These are phyloP conservation scores for Zaprionus vittiger DNA, from an alignment of 1,140 invertebrate genomes.

Conservation along the genomic window DNA sequence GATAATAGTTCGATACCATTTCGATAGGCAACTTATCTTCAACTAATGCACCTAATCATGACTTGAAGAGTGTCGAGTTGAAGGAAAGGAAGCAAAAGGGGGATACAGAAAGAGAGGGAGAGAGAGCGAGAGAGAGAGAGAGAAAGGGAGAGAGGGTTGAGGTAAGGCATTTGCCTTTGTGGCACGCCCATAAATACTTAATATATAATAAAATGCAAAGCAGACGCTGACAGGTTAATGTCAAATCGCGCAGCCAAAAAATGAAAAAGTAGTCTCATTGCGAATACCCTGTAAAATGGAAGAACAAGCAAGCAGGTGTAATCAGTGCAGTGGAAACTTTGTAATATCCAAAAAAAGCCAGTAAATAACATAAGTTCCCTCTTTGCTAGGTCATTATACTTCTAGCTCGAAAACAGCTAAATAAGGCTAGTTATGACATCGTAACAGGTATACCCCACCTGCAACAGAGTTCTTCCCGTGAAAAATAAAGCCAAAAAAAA, in stretches of 20 bases:
- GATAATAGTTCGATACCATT: not conserved
- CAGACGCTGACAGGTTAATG: conserved; percentile 73
- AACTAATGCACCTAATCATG: not conserved
- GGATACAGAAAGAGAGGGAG: not conserved
- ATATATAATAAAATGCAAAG: conserved; percentile 60
- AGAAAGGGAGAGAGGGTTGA: not conserved
- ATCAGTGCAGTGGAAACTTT: not conserved
- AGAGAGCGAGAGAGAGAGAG: not conserved
- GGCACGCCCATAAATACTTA: conserved; percentile 56
- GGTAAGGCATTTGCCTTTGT: not conserved
- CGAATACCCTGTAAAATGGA: conserved; percentile 1
- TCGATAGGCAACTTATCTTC: not conserved
- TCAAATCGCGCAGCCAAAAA: conserved; percentile 72
- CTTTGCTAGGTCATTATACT: not conserved
- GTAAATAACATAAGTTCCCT: no score
- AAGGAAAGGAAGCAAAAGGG: not conserved
- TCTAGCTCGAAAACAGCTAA: not conserved
- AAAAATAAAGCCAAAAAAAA: conserved; percentile 22
- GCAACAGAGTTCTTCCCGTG: not conserved
- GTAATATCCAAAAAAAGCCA: no score
- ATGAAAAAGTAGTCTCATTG: conserved; percentile 45
- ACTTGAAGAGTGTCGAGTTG: not conserved
- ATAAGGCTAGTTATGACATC: not conserved
- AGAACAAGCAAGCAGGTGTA: not conserved
- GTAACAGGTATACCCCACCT: not conserved